Percentiles rank a stretch among this genome's conserved stretches.
These are phyloP conservation scores for Temnothorax ravouxi DNA, from an alignment of 2,888 invertebrate genomes.

Conservation along the genomic window DNA sequence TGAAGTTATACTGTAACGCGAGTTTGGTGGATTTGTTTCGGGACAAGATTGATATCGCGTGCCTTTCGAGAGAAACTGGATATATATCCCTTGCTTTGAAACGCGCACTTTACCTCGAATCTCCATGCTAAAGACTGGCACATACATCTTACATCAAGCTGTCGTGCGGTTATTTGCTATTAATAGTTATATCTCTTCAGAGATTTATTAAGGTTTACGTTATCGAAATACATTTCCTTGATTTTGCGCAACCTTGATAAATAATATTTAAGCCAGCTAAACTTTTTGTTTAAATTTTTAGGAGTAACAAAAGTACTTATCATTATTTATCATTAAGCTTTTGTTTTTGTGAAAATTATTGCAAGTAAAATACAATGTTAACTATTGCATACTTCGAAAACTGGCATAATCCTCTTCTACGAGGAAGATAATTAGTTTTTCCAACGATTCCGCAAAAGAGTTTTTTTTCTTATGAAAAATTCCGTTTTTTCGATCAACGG, in stretches of 20 bases:
- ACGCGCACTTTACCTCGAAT: background rate
- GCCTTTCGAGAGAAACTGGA: conserved; percentile 24
- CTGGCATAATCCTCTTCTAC: background rate
- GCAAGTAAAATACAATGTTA: conserved; percentile 3
- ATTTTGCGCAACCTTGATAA: background rate
- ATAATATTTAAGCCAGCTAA: background rate
- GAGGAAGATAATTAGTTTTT: conserved; percentile 34
- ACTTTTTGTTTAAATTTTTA: background rate
- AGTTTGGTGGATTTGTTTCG: conserved; percentile 23
- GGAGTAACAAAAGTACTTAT: background rate
- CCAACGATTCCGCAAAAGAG: background rate
- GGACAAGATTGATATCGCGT: conserved; percentile 28
- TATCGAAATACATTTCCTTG: background rate
- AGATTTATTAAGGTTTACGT: conserved; percentile 3
- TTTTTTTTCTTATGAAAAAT: conserved; percentile 11
- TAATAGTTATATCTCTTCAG: background rate
- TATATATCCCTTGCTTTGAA: conserved; percentile 19
- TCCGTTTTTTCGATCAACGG: conserved; percentile 1
- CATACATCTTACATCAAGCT: conserved; percentile 16
- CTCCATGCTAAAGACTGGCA: conserved; percentile 25
- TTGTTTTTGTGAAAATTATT: background rate
- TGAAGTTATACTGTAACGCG: conserved; percentile 4
- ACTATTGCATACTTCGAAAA: background rate
- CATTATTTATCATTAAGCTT: background rate
- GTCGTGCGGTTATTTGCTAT: conserved; percentile 19